A percentile compares a stretch with the other conserved stretches of the same genome.
These are phyloP conservation scores for Elysia crispata DNA, from an alignment of 2,888 invertebrate genomes.

Conservation along the genomic window DNA sequence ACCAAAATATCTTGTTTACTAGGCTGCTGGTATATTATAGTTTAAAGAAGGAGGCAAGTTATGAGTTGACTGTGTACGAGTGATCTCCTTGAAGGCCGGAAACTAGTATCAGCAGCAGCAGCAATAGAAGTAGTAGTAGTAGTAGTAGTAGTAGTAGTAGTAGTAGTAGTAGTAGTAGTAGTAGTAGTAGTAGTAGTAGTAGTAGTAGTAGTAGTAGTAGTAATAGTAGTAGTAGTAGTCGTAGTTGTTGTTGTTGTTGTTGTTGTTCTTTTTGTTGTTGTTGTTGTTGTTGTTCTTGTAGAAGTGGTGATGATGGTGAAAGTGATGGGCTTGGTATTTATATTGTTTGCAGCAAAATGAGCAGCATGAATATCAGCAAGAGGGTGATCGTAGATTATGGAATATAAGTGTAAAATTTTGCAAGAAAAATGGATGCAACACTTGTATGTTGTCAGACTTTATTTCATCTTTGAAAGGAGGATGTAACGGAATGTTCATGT, in stretches of 20 bases:
- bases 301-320: conserved; percentile 16
- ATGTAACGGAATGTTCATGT: too few species aligned
- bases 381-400: background rate
- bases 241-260: too few species aligned
- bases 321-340: background rate
- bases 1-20: too few species aligned
- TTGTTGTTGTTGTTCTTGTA: conserved; percentile 3
- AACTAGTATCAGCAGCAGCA: conserved; percentile 42
- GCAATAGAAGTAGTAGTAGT: conserved; percentile 48
- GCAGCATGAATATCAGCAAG: background rate
- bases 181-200: conserved; percentile 31
- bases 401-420: background rate
- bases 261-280: too few species aligned
- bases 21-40: too few species aligned
- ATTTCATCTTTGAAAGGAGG: too few species aligned
- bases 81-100: too few species aligned
- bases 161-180: conserved; percentile 47
- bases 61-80: too few species aligned
- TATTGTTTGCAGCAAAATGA: background rate
- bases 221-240: conserved; percentile 25
- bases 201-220: conserved; percentile 22
- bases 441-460: too few species aligned
- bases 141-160: conserved; percentile 46
- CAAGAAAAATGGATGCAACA: too few species aligned
- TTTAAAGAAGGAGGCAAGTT: too few species aligned